A percentile compares a stretch with the other conserved stretches of the same genome.
phyloP scores from a whole-genome alignment of 2,888 invertebrate genomes.

The Euplexia lucipara region DNA sequence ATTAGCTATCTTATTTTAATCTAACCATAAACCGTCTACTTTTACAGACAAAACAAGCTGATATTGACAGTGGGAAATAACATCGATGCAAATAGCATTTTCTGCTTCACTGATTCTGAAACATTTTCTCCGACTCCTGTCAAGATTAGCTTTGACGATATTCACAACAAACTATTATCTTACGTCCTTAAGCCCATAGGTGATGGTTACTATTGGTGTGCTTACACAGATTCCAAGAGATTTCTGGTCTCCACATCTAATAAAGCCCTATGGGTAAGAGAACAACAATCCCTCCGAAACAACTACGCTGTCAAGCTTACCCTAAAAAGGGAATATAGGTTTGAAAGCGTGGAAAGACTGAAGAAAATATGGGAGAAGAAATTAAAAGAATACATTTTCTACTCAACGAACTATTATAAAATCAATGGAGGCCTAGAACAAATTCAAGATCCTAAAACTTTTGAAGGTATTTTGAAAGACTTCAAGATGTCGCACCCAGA shows the following conservation, averaged over 20 bases:
- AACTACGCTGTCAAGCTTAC: constrained; percentile 79
- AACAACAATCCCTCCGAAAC: constrained; percentile 72
- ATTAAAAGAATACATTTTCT: constrained; percentile 80
- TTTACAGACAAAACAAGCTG: constrained; percentile 78
- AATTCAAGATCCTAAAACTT: constrained; percentile 49
- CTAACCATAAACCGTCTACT: constrained; percentile 7
- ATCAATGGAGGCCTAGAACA: constrained; percentile 62
- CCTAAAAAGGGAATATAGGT: constrained; percentile 64
- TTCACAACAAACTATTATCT: constrained; percentile 63
- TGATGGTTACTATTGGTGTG: constrained; percentile 88
- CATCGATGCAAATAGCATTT: constrained; percentile 72
- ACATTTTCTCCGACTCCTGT: constrained; percentile 75
- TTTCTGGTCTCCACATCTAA: constrained; percentile 78
- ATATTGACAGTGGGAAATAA: constrained; percentile 71
- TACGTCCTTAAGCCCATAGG: constrained; percentile 71
- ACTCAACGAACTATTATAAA: constrained; percentile 76
- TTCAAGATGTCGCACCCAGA: constrained; percentile 67
- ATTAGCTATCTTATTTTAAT: constrained; percentile 7
- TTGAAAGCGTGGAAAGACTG: constrained; percentile 59
- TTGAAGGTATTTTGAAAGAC: constrained; percentile 66
- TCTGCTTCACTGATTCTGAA: constrained; percentile 84
- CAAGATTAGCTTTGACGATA: constrained; percentile 66
- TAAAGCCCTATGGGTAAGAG: constrained; percentile 77
- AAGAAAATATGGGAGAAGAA: constrained; percentile 74
- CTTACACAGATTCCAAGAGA: constrained; percentile 74